Conservation (phyloP, 2,797 vertebrate species). For the Basileuterus tristriatus region DNA sequence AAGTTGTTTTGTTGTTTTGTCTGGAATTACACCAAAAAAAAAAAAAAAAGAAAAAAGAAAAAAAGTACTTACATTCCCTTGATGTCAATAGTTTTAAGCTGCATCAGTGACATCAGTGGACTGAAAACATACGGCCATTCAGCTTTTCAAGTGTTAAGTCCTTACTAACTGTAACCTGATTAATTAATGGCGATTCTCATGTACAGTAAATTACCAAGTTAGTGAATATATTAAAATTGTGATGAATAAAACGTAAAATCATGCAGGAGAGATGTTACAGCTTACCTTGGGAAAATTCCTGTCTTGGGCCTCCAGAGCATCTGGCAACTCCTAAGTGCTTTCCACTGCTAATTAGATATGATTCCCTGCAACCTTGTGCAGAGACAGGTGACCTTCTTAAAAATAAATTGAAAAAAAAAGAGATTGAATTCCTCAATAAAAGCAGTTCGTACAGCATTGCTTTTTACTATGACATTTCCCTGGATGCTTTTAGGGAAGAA, state of each 20-base stretch:
- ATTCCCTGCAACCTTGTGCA: neutral
- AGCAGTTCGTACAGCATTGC: neutral
- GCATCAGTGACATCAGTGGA: neutral
- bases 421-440: neutral
- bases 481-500: neutral
- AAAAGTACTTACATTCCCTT: neutral
- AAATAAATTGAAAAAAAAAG: neutral
- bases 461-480: neutral
- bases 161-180: neutral
- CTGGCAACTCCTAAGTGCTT: neutral
- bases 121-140: neutral
- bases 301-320: neutral
- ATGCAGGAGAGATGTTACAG: neutral
- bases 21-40: neutral
- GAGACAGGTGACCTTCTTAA: neutral
- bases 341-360: neutral
- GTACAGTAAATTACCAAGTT: neutral
- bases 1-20: conserved; percentile 38
- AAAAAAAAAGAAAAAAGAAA: neutral
- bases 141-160: neutral
- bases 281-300: neutral
- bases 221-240: neutral
- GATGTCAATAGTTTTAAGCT: neutral
- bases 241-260: neutral
- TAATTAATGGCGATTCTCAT: neutral